Conservation (phyloP, 1,140 invertebrate genomes). For the Ylistrum balloti region DNA sequence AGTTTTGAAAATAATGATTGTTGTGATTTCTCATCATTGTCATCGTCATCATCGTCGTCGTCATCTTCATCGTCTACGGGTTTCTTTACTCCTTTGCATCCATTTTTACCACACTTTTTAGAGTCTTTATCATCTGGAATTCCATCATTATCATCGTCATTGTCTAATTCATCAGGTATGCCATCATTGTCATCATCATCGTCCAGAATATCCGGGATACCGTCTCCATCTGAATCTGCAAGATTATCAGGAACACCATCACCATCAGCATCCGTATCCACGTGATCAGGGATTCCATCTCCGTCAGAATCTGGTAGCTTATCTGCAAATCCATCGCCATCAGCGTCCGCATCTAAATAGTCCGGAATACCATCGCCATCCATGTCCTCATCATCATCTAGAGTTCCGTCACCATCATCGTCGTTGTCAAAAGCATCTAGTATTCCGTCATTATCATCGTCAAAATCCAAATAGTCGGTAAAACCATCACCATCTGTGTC, state of each 20-base stretch:
- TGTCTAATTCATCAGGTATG: conserved; percentile 65
- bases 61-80: conserved; percentile 60
- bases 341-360: conserved; percentile 75
- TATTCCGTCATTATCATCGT: conserved; percentile 78
- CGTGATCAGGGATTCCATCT: conserved; percentile 75
- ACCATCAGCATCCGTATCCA: conserved; percentile 74
- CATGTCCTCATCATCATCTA: conserved; percentile 71
- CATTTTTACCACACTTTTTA: conserved; percentile 62
- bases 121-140: conserved; percentile 71
- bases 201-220: conserved; percentile 69
- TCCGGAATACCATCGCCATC: conserved; percentile 80
- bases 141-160: conserved; percentile 72
- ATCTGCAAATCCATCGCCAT: conserved; percentile 76
- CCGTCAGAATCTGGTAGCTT: conserved; percentile 72
- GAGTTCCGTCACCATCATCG: conserved; percentile 76
- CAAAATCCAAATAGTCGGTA: conserved; percentile 77
- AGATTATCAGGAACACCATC: conserved; percentile 75
- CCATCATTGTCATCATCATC: conserved; percentile 65
- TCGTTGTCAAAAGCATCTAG: conserved; percentile 74
- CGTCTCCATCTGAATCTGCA: conserved; percentile 69
- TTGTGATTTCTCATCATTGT: conserved; percentile 66
- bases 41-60: conserved; percentile 74
- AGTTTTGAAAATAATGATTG: conserved; percentile 53
- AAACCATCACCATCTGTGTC: conserved; percentile 77
- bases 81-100: conserved; percentile 78